Evolutionary conservation across 2,113 vertebrate species (phyloP).

Genomic region (Theropithecus gelada): DNA sequence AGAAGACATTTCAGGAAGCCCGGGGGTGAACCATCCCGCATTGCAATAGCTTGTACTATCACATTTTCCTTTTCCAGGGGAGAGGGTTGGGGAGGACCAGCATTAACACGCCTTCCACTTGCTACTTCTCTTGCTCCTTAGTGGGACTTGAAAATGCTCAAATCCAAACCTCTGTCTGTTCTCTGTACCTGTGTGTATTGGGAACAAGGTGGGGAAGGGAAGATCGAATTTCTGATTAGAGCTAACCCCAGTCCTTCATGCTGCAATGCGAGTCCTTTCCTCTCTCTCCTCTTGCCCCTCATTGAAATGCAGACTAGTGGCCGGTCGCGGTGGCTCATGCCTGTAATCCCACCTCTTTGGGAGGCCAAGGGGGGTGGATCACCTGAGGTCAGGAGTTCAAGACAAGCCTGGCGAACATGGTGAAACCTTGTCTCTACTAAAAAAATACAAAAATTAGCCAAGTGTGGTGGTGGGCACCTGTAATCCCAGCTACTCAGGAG

Average conservation of each 20-base stretch:
- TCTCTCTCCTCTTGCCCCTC: neutral
- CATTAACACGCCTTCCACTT: neutral
- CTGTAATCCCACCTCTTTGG: no score
- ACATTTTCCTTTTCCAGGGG: neutral
- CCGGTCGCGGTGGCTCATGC: fast-evolving
- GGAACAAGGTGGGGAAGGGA: neutral
- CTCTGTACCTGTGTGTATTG: neutral
- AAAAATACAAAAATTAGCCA: no score
- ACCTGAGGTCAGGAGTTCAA: no score
- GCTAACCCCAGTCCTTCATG: neutral
- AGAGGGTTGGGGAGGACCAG: neutral
- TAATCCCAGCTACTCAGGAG: no score
- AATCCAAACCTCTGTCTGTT: neutral
- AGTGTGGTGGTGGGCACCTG: no score
- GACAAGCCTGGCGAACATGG: no score
- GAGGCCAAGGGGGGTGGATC: no score
- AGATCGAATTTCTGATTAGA: neutral
- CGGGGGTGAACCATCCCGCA: fast-evolving
- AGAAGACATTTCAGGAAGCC: neutral
- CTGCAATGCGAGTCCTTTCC: neutral
- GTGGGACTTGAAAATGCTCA: neutral
- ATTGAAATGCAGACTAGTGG: neutral
- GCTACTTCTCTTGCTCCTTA: neutral
- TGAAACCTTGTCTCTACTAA: no score
- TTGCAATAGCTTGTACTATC: fast-evolving